These are phyloP conservation scores for Hypocryptadius cinnamomeus DNA, from an alignment of 2,113 vertebrate species.

Conservation along the genomic window DNA sequence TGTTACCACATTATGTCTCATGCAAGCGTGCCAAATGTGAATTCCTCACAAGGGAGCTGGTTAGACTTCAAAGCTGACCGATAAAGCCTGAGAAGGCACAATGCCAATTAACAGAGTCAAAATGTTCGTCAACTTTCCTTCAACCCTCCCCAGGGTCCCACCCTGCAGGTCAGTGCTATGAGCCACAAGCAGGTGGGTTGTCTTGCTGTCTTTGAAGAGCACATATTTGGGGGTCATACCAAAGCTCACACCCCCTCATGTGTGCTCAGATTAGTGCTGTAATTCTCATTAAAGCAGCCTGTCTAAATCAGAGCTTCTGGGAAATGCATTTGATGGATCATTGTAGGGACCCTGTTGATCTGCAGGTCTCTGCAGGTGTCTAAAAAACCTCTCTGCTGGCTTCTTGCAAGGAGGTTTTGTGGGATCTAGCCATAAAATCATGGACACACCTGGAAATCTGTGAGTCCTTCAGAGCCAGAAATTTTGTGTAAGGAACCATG, in stretches of 20 bases:
- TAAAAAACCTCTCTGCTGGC: background rate
- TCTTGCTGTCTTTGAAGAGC: background rate
- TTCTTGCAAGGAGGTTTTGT: background rate
- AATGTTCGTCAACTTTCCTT: background rate
- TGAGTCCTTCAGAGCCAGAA: background rate
- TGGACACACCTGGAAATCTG: background rate
- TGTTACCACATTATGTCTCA: conserved; percentile 42
- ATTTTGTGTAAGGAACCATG: background rate
- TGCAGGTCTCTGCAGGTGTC: background rate
- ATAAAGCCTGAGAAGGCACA: background rate
- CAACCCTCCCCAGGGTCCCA: background rate
- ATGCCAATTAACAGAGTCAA: background rate
- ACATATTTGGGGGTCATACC: background rate
- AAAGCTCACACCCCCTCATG: background rate
- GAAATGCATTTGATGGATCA: background rate
- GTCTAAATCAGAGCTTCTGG: background rate
- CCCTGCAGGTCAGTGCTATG: background rate
- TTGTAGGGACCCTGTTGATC: background rate
- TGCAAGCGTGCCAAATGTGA: conserved; percentile 3
- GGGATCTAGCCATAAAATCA: background rate
- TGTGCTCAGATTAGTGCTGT: background rate
- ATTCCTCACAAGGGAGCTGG: conserved; percentile 1
- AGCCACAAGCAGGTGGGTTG: background rate
- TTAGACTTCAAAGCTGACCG: conserved; percentile 40
- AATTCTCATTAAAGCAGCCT: background rate